Evolutionary conservation across 2,797 vertebrate species (phyloP).

Genomic region (Alosa sapidissima): DNA sequence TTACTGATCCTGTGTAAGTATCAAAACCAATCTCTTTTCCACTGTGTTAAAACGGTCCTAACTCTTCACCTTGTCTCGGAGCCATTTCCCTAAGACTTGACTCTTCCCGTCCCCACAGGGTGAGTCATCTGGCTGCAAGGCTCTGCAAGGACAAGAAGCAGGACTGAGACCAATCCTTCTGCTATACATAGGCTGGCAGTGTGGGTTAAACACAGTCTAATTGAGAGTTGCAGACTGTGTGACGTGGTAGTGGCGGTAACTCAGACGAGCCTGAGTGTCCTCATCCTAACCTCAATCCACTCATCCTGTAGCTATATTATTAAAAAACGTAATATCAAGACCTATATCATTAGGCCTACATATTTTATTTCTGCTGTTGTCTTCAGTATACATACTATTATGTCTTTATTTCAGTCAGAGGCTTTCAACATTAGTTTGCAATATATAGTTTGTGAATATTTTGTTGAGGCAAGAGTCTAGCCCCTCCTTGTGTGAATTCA

Average conservation of each 20-base stretch:
- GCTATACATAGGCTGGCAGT: slow-evolving; percentile 45
- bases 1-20: too few species aligned
- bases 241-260: slow-evolving; percentile 38
- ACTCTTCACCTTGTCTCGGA: not conserved
- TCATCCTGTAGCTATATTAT: not conserved
- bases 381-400: too few species aligned
- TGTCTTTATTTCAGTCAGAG: not conserved
- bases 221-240: slow-evolving; percentile 39
- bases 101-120: not conserved
- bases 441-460: not conserved
- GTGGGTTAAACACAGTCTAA: slow-evolving; percentile 43
- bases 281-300: not conserved
- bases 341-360: too few species aligned
- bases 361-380: too few species aligned
- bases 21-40: too few species aligned
- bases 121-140: not conserved
- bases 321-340: not conserved
- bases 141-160: slow-evolving; percentile 18
- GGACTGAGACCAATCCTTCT: slow-evolving; percentile 45
- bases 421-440: not conserved
- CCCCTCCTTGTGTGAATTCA: not conserved
- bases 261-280: not conserved
- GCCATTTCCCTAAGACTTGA: not conserved
- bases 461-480: not conserved
- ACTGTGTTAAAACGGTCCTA: not conserved